Evolutionary conservation across 2,888 invertebrate species (phyloP), one percentile per base, ranked within the genome.

Genomic region (Lucinisca nassula): DNA sequence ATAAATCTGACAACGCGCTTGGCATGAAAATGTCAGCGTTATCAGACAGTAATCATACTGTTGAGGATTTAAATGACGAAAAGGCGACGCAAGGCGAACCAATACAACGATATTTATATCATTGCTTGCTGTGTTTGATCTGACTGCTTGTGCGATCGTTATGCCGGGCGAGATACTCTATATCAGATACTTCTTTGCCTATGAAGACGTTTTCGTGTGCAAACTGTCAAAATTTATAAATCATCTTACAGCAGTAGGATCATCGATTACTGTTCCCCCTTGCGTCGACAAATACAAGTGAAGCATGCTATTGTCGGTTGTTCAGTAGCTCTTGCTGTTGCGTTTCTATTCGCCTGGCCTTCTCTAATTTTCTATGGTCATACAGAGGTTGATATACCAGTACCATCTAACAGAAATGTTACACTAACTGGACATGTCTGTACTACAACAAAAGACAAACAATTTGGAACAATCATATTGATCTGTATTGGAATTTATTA

Each of bases 161-260:
- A 93, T 94, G 75, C 94, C 94, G 0, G 92, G 91, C 32, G 94
- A 94, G 51, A 93, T 94, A 12, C 87, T 91, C 12, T 94, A 94
- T 79, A 88, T 94, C 84, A 70, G 92, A 27, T 92, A 85, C 67
- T 91, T 88, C 14, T 93, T 88, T 55, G 91, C 86, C 6, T 94
- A 92, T 73, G 89, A 91, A 27, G 92, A 89, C 21, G 92, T 72
- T 10, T 58, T 74, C 0, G 91, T 92, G 1, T 94, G 94, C 77
- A 94, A 93, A 75, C 74, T 91, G 0, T 84, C 93, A n/a, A 82
- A 93, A 27, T 91, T 90, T 21, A 61, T 92, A 24, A 87, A 90
- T 10, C 85, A 92, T 70, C 92, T 93, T 61, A 67, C 89, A 0
- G 84, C 91, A 0, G 84, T 92, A 12, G 85, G 92, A 12, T 93